Base-by-base conservation (phyloP, 2,113 vertebrate species). In the Hepsetus odoe region DNA sequence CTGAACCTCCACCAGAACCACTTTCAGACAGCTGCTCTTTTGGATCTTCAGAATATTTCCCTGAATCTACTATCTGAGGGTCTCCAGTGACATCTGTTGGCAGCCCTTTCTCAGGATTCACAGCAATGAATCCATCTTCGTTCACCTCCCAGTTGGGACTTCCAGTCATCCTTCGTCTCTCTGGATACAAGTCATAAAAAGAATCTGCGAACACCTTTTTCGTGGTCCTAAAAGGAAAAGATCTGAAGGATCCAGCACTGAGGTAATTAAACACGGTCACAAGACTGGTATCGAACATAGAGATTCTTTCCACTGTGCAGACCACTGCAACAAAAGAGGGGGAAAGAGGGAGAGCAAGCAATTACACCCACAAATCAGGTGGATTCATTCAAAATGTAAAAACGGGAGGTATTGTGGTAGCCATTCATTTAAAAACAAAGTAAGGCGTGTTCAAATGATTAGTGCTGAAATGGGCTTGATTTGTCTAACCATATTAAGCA, bases 241-340 rank as follows among this genome's bases (percentile, higher is more conserved):
- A 42, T 42, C 24, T 5, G 22, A 64, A 56, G 9, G 33, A 8
- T 71, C 0, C 4, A 20, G 24, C 12, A 5, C 55, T 2, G 0
- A 13, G 61, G 24, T 18, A 22, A 10, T 62, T 56, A 38, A 64
- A 9, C 1, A 13, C 10, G 28, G 22, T 71, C 20, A 72, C 51
- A 72, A 76, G 74, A 44, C 26, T 77, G 58, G 83, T 82, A 40
- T 80, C 66, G 28, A 85, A 82, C 18, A 13, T 26, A 28, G 77
- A 82, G 13, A 33, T 42, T 3, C n/a, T n/a, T 28, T 77, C 77
- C 12, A 80, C 74, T 20, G 70, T 62, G 24, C 83, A 85, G 12
- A 73, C 64, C 38, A 82, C 83, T 85, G 64, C 35, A 67, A 16
- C 55, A 53, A 46, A 26, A 72, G 40, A 66, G 12, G n/a, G 49